Evolutionary conservation across 2,888 invertebrate species (phyloP).

Genomic region (Rotaria sp.): DNA sequence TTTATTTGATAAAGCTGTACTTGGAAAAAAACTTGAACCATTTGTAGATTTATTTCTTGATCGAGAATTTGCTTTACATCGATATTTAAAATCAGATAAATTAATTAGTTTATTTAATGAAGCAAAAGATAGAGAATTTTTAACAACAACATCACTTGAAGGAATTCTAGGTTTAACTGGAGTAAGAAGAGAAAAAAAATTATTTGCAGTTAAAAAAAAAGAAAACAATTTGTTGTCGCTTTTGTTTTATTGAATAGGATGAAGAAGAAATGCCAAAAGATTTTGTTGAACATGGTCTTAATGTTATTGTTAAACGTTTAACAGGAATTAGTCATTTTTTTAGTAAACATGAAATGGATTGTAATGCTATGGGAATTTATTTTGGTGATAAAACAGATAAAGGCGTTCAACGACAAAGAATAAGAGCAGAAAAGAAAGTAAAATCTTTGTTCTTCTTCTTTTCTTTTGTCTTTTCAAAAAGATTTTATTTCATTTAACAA

Average conservation of each 20-base stretch:
- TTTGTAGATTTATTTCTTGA: conserved; percentile 55
- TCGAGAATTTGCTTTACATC: conserved; percentile 52
- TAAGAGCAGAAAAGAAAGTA: conserved; percentile 23
- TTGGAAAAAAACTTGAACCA: conserved; percentile 51
- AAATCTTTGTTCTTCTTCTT: neutral
- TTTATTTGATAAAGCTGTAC: conserved; percentile 52
- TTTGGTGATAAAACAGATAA: conserved; percentile 25
- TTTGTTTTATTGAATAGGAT: neutral
- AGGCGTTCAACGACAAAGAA: conserved; percentile 25
- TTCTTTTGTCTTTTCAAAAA: neutral
- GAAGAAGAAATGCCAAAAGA: conserved; percentile 21
- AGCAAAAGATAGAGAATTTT: conserved; percentile 51
- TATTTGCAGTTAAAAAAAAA: too few species aligned
- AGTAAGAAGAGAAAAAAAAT: conserved; percentile 39
- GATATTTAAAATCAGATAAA: conserved; percentile 45
- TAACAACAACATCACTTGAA: conserved; percentile 50
- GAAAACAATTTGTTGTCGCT: neutral
- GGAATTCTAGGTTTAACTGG: conserved; percentile 48
- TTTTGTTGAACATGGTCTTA: conserved; percentile 29
- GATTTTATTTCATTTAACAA: conserved; percentile 6
- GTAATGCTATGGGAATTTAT: conserved; percentile 27
- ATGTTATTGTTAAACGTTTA: conserved; percentile 19
- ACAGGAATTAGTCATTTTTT: conserved; percentile 19
- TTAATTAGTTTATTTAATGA: conserved; percentile 46
- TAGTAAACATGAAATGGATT: conserved; percentile 29